phyloP scores from a whole-genome alignment of 2,888 invertebrate species.

The Elysia crispata region DNA sequence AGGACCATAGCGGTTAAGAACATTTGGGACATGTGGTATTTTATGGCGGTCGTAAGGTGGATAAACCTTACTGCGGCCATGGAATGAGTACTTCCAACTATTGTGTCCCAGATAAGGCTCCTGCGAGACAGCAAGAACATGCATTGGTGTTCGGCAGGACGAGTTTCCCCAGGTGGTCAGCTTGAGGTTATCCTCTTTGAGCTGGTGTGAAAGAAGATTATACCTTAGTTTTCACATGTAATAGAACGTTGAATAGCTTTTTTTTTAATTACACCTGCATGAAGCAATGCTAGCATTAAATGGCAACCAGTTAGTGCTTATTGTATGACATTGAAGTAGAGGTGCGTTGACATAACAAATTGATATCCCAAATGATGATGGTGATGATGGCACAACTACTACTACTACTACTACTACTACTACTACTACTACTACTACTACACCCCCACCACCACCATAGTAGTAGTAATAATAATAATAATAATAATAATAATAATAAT shows the following conservation, averaged over 20 bases:
- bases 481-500: too few relatives aligned
- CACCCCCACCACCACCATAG: too few relatives aligned
- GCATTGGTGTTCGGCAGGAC: conserved; percentile 61
- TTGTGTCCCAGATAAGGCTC: conserved; percentile 71
- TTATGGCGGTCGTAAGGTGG: conserved; percentile 64
- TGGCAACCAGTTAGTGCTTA: neutral
- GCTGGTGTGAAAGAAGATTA: too few relatives aligned
- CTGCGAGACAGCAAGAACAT: conserved; percentile 70
- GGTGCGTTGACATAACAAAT: too few relatives aligned
- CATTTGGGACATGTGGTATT: conserved; percentile 47
- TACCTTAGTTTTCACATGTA: too few relatives aligned
- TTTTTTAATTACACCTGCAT: neutral
- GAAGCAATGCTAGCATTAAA: conserved; percentile 3
- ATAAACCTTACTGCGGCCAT: conserved; percentile 67
- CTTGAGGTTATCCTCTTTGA: too few relatives aligned
- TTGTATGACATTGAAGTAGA: conserved; percentile 44
- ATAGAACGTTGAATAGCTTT: neutral
- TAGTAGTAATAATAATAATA: too few relatives aligned
- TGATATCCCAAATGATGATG: too few relatives aligned
- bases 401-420: too few relatives aligned
- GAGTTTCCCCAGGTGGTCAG: conserved; percentile 63
- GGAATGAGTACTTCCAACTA: conserved; percentile 71
- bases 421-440: too few relatives aligned
- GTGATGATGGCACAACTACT: too few relatives aligned
- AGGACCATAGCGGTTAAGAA: conserved; percentile 54